Base-by-base conservation (phyloP, 2,797 vertebrate genomes). In the Diplodus sargus region DNA sequence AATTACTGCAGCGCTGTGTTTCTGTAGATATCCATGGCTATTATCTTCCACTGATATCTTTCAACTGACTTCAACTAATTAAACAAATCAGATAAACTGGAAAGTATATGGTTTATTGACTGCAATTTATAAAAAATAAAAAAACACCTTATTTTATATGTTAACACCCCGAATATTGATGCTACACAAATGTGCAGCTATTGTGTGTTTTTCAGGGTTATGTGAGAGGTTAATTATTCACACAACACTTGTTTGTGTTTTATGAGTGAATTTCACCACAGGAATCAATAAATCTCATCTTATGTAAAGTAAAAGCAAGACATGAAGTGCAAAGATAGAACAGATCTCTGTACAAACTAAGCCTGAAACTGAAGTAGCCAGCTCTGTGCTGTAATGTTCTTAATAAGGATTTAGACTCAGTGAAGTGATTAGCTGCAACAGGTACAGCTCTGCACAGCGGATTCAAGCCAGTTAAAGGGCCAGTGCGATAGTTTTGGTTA, bases 331-430 rank as follows among this genome's bases (percentile, higher is more conserved):
- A 58, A 58, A 14, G 18, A 59, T 16, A 53, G 23, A 75, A 62
- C n/a, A 8, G 2, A 13, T 70, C 6, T 42, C 57, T n/a, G 58
- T 48, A 48, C 42, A 34, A 23, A 13, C 23, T 56, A 51, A 56
- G 43, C 43, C 20, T 30, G 10, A 48, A 34, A 68, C 68, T 65
- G 8, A 62, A 76, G 54, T 34, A 57, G 43, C 30, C 14, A 18
- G 53, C 53, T 61, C 49, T 43, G 59, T 52, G 9, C 16, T 63
- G 45, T 61, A 71, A 75, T 43, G 49, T 28, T 51, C 23, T 83
- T 71, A 78, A 43, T 5, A 18, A 67, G 62, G 62, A 62, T 76
- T 67, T 67, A 17, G 34, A 57, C 9, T 10, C n/a, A 17, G 25
- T 39, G 13, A 45, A 54, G 23, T 43, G 60, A 54, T 70, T 53